Evolutionary conservation across 2,113 vertebrate species (phyloP), one percentile per base, ranked within the genome.

Genomic region (Tetraodon nigroviridis): DNA sequence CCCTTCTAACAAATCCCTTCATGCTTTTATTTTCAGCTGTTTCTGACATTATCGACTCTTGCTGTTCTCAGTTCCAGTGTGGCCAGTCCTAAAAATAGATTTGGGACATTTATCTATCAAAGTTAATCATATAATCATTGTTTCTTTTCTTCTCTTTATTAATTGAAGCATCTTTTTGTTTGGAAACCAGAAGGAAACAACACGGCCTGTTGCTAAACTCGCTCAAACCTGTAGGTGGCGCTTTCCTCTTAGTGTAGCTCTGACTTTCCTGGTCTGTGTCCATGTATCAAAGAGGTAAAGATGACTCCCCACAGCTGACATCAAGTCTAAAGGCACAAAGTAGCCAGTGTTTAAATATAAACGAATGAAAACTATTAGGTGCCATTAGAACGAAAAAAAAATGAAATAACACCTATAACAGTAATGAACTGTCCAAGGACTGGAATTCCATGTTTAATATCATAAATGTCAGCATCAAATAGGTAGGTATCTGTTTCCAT

Each of bases 271-370:
- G 62, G 75, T 86, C 71, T 84, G 82, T 84, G 79, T 46, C 67
- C 80, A 80, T 84, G 75, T 84, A 66, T 68, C 67, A 76, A 18
- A 21, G 75, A 80, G 62, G 62, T 80, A 82, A 82, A 86, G 85
- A 83, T 78, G 84, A 75, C 77, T 80, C 84, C 79, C 73, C 77
- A 68, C 69, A 62, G 72, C 54, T 68, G 73, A 73, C 81, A 74
- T 80, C 73, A 79, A 77, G 75, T 84, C 75, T 62, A 55, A 27
- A 48, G 54, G 56, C 68, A 84, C 83, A 84, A 80, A 84, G 71
- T 45, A 32, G 15, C 61, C 77, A 81, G 71, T 84, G 79, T 85
- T 86, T 68, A 56, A 42, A 19, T 67, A 70, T 72, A 73, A 19
- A 51, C 46, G 58, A 48, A 63, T 66, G 49, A 76, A 76, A 73